These are phyloP conservation scores for Pica pica DNA, from an alignment of 2,113 vertebrate species.

Conservation along the genomic window DNA sequence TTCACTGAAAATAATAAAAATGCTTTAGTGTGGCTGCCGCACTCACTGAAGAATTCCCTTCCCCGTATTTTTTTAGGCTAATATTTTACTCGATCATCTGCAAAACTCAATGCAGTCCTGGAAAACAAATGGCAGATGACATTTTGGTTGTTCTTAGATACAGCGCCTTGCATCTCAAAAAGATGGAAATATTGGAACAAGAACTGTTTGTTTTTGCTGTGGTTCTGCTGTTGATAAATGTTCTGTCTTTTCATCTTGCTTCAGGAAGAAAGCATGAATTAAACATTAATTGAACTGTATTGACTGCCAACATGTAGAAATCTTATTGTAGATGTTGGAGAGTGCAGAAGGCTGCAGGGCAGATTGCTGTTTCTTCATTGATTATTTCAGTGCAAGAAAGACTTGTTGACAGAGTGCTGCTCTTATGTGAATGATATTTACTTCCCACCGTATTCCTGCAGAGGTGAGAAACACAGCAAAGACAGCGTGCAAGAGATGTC, in stretches of 20 bases:
- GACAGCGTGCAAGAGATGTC: not conserved
- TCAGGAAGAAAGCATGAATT: conserved; percentile 64
- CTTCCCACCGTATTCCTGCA: conserved; percentile 8
- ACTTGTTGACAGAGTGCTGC: conserved; percentile 53
- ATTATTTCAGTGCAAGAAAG: conserved; percentile 52
- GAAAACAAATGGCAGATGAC: not conserved
- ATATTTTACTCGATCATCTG: conserved; percentile 6
- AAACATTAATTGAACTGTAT: conserved; percentile 68
- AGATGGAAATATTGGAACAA: conserved; percentile 26
- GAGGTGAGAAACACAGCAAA: not conserved
- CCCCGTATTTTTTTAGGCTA: not conserved
- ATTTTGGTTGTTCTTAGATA: not conserved
- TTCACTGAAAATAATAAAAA: not conserved
- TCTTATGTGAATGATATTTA: conserved; percentile 32
- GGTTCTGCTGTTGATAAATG: conserved; percentile 47
- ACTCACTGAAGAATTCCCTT: not conserved
- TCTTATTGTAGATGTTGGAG: conserved; percentile 44
- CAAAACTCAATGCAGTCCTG: not conserved
- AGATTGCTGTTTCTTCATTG: conserved; percentile 51
- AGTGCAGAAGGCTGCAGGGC: conserved; percentile 37
- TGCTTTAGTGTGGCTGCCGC: not conserved
- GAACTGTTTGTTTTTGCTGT: conserved; percentile 51
- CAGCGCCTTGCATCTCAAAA: conserved; percentile 11
- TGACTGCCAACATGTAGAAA: conserved; percentile 56
- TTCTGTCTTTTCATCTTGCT: conserved; percentile 63